phyloP scores from a whole-genome alignment of 2,113 vertebrate species.

The Lucifuga dentata region DNA sequence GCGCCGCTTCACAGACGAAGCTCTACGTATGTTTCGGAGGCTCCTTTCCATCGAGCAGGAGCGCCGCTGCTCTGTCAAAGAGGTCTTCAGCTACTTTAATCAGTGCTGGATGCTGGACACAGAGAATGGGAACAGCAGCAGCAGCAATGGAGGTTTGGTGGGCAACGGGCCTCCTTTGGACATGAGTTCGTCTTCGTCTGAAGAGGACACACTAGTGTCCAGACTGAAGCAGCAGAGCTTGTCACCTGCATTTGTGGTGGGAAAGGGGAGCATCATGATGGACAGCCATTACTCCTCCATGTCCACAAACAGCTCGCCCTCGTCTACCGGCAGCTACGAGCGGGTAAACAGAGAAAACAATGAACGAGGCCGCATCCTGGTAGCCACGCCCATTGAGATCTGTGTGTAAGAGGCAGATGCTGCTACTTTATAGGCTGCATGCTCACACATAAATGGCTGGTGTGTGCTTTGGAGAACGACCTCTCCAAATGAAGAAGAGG shows the following conservation, averaged over 20 bases:
- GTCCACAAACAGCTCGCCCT: constrained; percentile 75
- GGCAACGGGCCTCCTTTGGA: constrained; percentile 60
- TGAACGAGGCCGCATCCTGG: constrained; percentile 75
- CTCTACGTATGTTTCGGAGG: constrained; percentile 83
- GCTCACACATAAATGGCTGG: neutral
- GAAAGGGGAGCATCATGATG: constrained; percentile 72
- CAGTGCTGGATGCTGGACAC: constrained; percentile 84
- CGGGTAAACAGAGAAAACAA: constrained; percentile 76
- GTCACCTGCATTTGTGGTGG: constrained; percentile 59
- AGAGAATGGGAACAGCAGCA: constrained; percentile 63
- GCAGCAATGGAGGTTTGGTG: neutral
- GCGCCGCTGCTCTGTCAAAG: constrained; percentile 82
- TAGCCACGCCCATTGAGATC: constrained; percentile 85
- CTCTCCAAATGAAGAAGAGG: constrained; percentile 11
- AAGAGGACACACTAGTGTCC: constrained; percentile 80
- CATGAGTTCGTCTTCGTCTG: constrained; percentile 77
- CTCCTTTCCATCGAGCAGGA: constrained; percentile 82
- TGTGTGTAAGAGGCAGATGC: constrained; percentile 74
- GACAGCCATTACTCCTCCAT: constrained; percentile 77
- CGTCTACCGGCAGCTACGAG: constrained; percentile 80
- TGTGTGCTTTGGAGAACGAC: constrained; percentile 15
- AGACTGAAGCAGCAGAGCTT: constrained; percentile 83
- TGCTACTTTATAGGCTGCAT: neutral
- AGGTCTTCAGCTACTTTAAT: constrained; percentile 82
- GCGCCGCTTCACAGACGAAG: constrained; percentile 84